Base-by-base conservation (phyloP, 2,113 vertebrate species). In the Ariopsis seemanni region DNA sequence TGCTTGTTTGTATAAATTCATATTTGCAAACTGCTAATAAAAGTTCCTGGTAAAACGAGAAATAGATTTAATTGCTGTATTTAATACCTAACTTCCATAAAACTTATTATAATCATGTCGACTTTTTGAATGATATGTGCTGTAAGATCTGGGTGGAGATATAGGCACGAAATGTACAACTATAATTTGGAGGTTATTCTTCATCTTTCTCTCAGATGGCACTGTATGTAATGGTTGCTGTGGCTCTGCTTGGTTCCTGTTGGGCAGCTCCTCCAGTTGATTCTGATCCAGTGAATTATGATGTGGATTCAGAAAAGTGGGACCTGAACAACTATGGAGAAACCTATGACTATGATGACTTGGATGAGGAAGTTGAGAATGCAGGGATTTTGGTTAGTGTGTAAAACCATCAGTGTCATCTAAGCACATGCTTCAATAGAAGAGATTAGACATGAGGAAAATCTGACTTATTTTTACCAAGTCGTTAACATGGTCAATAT, bases 261-360 rank as follows among this genome's bases (percentile, higher is more conserved):
- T 82, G 83, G 30, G 78, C 88, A 55, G 91, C 93, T 5, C 92
- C 92, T 22, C 87, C 88, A 1, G 48, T 62, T 15, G 82, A 86
- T 14, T 58, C 81, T 14, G 84, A 88, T 12, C 63, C 72, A 0
- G 85, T 71, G 50, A 94, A 90, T 88, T 92, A 94, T 0, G 92
- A 92, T 71, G 88, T 91, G 84, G 93, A 88, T 0, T n/a, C 83
- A 48, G 94, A 95, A 5, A 93, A 30, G 83, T 86, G 93, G 62
- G 94, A 95, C 87, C 85, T 94, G 53, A 95, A 93, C 91, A 92
- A 88, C 89, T 95, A 95, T 1, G 94, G 94, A 83, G 93, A 95
- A 42, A 91, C 90, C 55, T 94, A 93, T 0, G 95, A 95, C 89
- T 95, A 95, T 0, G 63, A 93, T 7, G 94, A 95, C 89, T 87